Percentiles rank a stretch among this genome's conserved stretches.
Conservation (phyloP, 2,113 vertebrate genomes). For the Pomatostomus ruficeps region DNA sequence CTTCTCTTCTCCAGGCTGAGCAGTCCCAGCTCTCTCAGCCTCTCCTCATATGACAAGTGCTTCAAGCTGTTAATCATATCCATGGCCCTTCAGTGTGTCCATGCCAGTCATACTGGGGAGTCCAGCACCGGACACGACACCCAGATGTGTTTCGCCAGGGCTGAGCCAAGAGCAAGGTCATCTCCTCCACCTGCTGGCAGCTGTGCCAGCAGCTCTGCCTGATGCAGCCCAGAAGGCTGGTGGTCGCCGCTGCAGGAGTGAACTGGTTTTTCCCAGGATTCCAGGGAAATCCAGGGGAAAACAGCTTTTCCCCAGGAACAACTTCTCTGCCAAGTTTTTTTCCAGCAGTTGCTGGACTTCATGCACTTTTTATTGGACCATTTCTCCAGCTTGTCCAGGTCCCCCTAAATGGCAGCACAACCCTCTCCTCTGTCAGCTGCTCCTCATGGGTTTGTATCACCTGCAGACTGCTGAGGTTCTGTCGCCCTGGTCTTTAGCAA, state of each 20-base stretch:
- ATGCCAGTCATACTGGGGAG: neutral
- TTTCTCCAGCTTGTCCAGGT: neutral
- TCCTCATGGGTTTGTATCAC: neutral
- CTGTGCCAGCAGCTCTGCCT: neutral
- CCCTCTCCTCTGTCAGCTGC: neutral
- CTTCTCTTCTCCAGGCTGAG: neutral
- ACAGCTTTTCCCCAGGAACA: neutral
- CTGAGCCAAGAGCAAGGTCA: neutral
- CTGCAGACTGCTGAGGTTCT: neutral
- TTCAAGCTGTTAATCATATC: neutral
- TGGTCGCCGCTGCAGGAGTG: neutral
- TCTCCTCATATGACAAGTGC: neutral
- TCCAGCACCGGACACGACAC: neutral
- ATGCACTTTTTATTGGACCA: neutral
- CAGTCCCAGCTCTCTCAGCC: neutral
- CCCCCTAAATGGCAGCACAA: neutral
- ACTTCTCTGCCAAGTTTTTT: neutral
- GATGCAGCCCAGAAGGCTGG: neutral
- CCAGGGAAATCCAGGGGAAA: neutral
- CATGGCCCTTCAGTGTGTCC: neutral
- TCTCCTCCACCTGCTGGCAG: neutral
- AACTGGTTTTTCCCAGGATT: neutral
- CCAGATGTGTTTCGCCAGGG: neutral
- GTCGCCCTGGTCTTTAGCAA: neutral
- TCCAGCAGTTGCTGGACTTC: neutral